Base-by-base conservation (phyloP, 1,140 invertebrate species). In the Thaumetopoea pityocampa region DNA sequence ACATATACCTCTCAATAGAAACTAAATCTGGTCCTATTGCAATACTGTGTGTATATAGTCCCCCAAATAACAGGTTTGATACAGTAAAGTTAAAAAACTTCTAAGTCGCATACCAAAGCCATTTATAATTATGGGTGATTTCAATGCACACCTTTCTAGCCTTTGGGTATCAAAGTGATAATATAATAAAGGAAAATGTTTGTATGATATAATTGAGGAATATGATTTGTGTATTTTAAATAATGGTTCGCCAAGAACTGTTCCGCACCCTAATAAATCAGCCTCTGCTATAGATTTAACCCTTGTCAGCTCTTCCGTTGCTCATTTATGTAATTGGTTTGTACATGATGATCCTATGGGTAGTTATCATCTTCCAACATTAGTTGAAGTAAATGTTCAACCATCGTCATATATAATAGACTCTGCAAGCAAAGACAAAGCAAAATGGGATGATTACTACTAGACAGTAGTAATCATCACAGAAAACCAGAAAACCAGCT, bases 181-280 rank as follows among this genome's bases (percentile, higher is more conserved):
- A 37, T 6, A n/a, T n/a, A 27, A 10, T 14, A 48, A 30, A 23
- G 45, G 45, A 29, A 40, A 30, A n/a, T 8, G 9, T 5, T 34
- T 47, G 15, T 47, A 9, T 34, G 15, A 34, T 8, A 17, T 48
- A 6, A 35, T 41, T 27, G 45, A 48, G 40, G 29, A 48, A 1
- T 18, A 5, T 29, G 30, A 48, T 27, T 27, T 48, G 9, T 46
- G 36, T 6, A 29, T 48, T 19, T 32, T 41, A 17, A 50, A 50
- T 11, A 11, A 42, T 26, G 38, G 38, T 26, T 11, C 8, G 5
- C 15, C 33, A n/a, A 50, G 27, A 26, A 50, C 33, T 26, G 7
- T 50, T 18, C 27, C 28, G 9, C n/a, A 20, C 15, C 47, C 33
- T 8, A 43, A 38, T 32, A 19, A 9, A 26, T 28, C 32, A 6